Conservation (phyloP, 2,888 invertebrate species). For the Liodrosophila aerea region DNA sequence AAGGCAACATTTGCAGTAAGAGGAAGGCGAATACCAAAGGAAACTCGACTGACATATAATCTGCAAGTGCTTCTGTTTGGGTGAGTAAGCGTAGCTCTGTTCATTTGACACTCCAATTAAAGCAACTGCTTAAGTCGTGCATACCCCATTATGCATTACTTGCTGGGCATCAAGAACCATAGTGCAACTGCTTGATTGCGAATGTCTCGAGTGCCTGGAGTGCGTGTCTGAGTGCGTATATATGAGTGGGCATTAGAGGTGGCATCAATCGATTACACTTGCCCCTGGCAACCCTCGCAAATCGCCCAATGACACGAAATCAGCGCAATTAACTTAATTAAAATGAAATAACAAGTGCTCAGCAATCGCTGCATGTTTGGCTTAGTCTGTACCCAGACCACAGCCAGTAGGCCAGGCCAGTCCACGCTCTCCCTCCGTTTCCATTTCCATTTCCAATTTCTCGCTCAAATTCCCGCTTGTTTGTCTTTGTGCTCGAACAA, state of each 20-base stretch:
- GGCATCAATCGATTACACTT: conserved; percentile 62
- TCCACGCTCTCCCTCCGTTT: too few relatives aligned
- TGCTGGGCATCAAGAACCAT: conserved; percentile 23
- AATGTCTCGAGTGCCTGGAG: conserved; percentile 15
- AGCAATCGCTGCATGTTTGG: conserved; percentile 32
- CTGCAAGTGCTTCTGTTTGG: background rate
- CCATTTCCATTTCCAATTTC: too few relatives aligned
- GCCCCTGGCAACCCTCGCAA: conserved; percentile 44
- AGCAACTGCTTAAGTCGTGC: background rate
- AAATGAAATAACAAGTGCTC: conserved; percentile 80
- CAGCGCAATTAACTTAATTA: conserved; percentile 82
- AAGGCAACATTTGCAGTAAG: background rate
- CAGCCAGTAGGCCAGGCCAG: too few relatives aligned
- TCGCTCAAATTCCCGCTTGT: conserved; percentile 22
- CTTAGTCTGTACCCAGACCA: background rate
- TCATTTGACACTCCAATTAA: background rate
- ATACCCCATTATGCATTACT: background rate
- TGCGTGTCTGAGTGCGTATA: conserved; percentile 51
- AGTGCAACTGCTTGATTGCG: conserved; percentile 21
- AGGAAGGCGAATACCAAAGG: background rate
- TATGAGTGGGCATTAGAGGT: conserved; percentile 49
- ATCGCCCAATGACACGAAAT: conserved; percentile 68
- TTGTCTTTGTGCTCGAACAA: conserved; percentile 66
- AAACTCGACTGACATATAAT: background rate
- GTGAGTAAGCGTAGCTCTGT: too few relatives aligned